A percentile compares a stretch with the other conserved stretches of the same genome.
These are phyloP conservation scores for Todus mexicanus DNA, from an alignment of 2,797 vertebrate species.

Conservation along the genomic window DNA sequence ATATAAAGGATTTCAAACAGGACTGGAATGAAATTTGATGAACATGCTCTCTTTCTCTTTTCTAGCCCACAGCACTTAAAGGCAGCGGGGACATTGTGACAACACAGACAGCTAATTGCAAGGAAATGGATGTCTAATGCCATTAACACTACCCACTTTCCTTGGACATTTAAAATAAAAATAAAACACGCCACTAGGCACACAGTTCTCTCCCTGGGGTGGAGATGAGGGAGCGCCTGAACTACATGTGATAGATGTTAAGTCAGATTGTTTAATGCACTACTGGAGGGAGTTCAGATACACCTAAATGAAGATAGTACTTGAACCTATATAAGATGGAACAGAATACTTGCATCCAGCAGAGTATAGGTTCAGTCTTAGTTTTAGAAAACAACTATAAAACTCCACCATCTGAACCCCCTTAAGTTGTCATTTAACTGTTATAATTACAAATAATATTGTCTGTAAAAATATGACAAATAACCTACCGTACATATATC, in stretches of 20 bases:
- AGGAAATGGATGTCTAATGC: constrained; percentile 60
- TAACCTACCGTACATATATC: too few species aligned
- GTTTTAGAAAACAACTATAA: not conserved
- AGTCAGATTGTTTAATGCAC: constrained; percentile 43
- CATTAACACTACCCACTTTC: constrained; percentile 44
- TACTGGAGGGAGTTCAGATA: constrained; percentile 26
- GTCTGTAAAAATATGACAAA: not conserved
- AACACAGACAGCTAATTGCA: constrained; percentile 61
- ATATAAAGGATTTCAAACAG: not conserved
- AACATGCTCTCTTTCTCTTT: not conserved
- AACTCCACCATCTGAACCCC: not conserved
- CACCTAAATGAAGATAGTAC: constrained; percentile 16
- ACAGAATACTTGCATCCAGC: not conserved
- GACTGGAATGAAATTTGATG: constrained; percentile 13
- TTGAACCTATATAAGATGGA: not conserved
- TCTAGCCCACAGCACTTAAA: constrained; percentile 29
- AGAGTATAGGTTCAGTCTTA: not conserved
- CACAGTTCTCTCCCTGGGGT: constrained; percentile 53
- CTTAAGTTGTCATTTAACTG: not conserved
- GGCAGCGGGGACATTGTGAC: constrained; percentile 35
- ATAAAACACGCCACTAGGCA: constrained; percentile 40
- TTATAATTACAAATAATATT: not conserved
- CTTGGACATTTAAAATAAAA: constrained; percentile 58
- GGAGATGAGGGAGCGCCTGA: constrained; percentile 31
- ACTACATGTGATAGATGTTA: constrained; percentile 47